Percentiles rank a stretch among this genome's conserved stretches.
Conservation (phyloP, 2,888 invertebrate species). For the Linnaemya tessellans region DNA sequence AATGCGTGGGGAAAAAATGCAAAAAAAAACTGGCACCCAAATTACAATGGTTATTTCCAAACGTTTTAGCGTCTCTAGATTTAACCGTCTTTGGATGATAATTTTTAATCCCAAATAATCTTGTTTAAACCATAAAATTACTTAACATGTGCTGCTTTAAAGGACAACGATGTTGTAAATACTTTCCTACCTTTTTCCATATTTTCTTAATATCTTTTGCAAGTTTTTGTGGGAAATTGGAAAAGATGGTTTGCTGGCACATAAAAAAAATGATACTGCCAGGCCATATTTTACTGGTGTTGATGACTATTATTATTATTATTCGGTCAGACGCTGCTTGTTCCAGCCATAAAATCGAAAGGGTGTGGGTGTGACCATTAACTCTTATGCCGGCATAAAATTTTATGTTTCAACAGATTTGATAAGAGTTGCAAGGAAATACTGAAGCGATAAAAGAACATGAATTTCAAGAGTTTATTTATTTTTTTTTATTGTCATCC, state of each 20-base stretch:
- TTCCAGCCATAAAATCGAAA: background rate
- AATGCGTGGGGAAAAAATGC: background rate
- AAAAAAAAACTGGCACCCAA: background rate
- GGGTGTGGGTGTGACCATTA: background rate
- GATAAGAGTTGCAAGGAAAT: background rate
- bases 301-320: too few species aligned
- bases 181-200: constrained; percentile 3
- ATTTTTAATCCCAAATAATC: constrained; percentile 49
- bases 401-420: background rate
- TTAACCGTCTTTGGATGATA: background rate
- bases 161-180: constrained; percentile 23
- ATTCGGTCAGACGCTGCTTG: background rate
- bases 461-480: background rate
- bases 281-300: background rate
- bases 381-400: background rate
- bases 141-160: constrained; percentile 22
- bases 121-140: constrained; percentile 30
- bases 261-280: background rate
- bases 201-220: too few species aligned
- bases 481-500: background rate
- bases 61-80: background rate
- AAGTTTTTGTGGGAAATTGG: constrained; percentile 18
- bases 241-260: background rate
- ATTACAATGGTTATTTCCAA: background rate
- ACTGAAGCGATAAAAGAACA: background rate